Percentiles rank a stretch among this genome's conserved stretches.
Conservation (phyloP, 2,888 invertebrate species). For the Chymomyza fuscimana region DNA sequence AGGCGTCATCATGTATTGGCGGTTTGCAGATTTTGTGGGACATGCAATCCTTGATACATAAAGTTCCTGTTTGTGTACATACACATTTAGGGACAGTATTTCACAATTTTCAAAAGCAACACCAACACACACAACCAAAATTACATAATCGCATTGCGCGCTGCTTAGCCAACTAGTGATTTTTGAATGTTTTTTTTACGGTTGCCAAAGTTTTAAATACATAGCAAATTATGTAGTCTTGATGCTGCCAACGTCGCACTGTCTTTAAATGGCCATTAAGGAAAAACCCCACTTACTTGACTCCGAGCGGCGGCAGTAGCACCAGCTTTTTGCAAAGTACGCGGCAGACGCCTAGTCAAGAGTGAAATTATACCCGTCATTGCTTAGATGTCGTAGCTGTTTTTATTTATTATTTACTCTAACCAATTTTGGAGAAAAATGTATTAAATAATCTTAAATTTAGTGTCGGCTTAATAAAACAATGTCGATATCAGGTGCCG, state of each 20-base stretch:
- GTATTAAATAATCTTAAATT: constrained; percentile 46
- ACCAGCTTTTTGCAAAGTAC: constrained; percentile 75
- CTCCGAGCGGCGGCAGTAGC: constrained; percentile 64
- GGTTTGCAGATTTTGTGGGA: constrained; percentile 43
- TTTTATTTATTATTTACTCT: constrained; percentile 10
- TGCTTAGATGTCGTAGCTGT: constrained; percentile 34
- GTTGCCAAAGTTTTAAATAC: background rate
- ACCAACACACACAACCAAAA: constrained; percentile 51
- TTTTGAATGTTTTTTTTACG: background rate
- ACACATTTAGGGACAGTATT: constrained; percentile 10
- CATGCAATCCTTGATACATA: background rate
- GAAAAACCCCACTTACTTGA: constrained; percentile 66
- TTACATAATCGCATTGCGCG: constrained; percentile 69
- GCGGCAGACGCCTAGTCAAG: constrained; percentile 80
- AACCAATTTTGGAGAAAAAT: constrained; percentile 49
- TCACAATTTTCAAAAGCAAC: constrained; percentile 27
- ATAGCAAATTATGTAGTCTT: background rate
- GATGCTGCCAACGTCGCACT: background rate
- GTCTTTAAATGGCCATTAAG: background rate
- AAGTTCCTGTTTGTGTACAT: background rate
- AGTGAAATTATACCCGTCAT: constrained; percentile 81
- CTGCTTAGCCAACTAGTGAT: constrained; percentile 15
- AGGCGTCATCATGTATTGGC: background rate
- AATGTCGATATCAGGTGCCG: constrained; percentile 53
- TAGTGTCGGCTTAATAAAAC: constrained; percentile 48